Conservation (phyloP, 92 coral and sea anemone species). For the Scolanthus callimorphus region DNA sequence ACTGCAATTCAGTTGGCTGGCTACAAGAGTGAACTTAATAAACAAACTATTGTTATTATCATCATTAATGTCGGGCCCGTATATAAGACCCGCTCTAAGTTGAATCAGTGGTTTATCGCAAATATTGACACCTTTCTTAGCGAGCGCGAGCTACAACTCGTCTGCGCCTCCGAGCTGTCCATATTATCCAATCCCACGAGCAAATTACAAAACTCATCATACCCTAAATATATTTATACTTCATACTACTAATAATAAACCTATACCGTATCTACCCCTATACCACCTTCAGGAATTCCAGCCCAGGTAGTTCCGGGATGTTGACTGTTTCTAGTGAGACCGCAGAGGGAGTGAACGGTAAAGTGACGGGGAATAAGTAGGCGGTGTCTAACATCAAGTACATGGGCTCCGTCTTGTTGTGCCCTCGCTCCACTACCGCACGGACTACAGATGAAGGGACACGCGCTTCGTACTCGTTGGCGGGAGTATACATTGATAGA, state of each 20-base stretch:
- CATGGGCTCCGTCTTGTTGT: slow-evolving; percentile 93
- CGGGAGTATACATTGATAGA: slow-evolving; percentile 98
- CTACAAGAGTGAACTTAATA: background rate
- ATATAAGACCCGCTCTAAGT: too few species aligned
- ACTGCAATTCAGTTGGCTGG: background rate
- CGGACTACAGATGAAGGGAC: slow-evolving; percentile 95
- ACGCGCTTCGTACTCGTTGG: slow-evolving; percentile 94
- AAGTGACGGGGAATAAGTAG: slow-evolving; percentile 79
- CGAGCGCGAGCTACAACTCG: too few species aligned
- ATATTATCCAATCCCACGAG: too few species aligned
- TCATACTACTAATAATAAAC: too few species aligned
- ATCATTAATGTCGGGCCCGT: too few species aligned
- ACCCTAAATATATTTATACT: too few species aligned
- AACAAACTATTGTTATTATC: background rate
- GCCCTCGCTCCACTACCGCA: slow-evolving; percentile 95
- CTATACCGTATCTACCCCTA: too few species aligned
- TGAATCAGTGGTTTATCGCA: too few species aligned
- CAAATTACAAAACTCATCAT: too few species aligned
- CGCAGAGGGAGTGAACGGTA: slow-evolving; percentile 92
- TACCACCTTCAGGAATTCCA: slow-evolving; percentile 68
- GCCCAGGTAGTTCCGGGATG: slow-evolving; percentile 74
- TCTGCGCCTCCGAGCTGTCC: too few species aligned
- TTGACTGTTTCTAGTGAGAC: slow-evolving; percentile 80
- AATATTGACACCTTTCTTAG: too few species aligned
- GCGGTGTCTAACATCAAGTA: slow-evolving; percentile 86